Evolutionary conservation across 2,888 invertebrate species (phyloP), one percentile per base, ranked within the genome.

Genomic region (Brassicogethes aeneus): DNA sequence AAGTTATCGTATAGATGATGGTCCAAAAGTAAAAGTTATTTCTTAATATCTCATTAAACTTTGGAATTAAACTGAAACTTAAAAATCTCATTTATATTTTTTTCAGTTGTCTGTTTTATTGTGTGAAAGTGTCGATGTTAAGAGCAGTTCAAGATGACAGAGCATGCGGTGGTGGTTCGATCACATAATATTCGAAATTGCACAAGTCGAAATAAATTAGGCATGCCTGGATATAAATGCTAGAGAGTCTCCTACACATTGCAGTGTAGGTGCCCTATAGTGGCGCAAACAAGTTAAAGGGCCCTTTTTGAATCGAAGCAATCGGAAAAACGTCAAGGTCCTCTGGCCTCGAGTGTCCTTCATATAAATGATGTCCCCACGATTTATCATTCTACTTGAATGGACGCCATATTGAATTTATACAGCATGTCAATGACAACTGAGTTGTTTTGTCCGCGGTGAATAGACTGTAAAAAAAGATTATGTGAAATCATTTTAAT

Each of bases 301-400:
- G 16, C 15, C 7, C n/a, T 15, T 15, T 37, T 41, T 42, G 15
- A 12, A 7, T 10, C 5, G 13, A 15, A 17, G 23, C 17, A 12
- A 17, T 43, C 36, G 16, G 16, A 41, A 38, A 44, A 38, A 15
- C 35, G 37, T 30, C 15, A 36, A 35, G 47, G 47, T 42, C 47
- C 41, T 48, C 45, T 48, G 43, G 36, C 30, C 39, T 47, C 43
- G 39, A 45, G 45, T 47, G 43, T 47, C 47, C 45, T 47, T 40
- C 41, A 45, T 39, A 47, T 48, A 48, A 56, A 55, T 52, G 55
- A 57, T 56, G 55, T 53, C 53, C 48, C 51, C 48, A 50, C 57
- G 50, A 57, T 57, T 57, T 55, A 57, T 57, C 57, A 57, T 55
- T 50, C 52, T 45, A 42, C 37, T 41, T 57, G 55, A 57, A 57